Evolutionary conservation across 30 jellyfish, hydroid and myxozoan genomes (phyloP), one percentile per base, ranked within the genome.

Genomic region (Hydractinia echinata): DNA sequence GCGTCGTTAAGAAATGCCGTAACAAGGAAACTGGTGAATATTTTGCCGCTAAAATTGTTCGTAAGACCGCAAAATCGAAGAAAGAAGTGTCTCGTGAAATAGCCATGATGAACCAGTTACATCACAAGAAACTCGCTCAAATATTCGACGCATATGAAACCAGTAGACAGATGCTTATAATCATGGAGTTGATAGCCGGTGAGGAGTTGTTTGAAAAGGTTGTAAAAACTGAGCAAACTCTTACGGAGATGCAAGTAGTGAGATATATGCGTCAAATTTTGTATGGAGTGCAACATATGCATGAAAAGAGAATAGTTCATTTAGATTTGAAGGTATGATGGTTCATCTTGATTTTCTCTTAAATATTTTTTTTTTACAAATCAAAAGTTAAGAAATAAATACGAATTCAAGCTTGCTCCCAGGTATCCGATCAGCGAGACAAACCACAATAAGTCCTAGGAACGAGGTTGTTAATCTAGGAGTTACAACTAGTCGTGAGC

Each of bases 121-220:
- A 84, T 55, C 97, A 90, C 56, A 85, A 85, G 67, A 76, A 90
- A 68, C 76, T 90, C 10, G 94, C 81, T 15, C 69, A 83, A 20
- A 53, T 90, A 58, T 61, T 55, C 4, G 90, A 90, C 53, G 93
- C 97, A 14, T 90, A 72, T 66, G 97, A 90, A 54, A 85, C 89
- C 39, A 81, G 85, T 4, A 82, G 79, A 69, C 61, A 69, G 70
- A 78, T 90, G 91, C 76, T 90, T 60, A 85, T 90, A 51, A 94
- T 90, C 19, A 90, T 90, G 97, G 97, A 90, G 82, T 83, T 85
- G 80, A 81, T 90, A 18, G 78, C 93, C 61, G 97, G 97, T 8
- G 94, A 89, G 68, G 97, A 90, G 71, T 72, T 90, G 72, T 90
- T 90, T 56, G 97, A 90, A 76, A 90, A 90, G 81, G 95, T 90